Base-by-base conservation (phyloP, 2,888 invertebrate genomes). In the Arrhopalites spinosus region DNA sequence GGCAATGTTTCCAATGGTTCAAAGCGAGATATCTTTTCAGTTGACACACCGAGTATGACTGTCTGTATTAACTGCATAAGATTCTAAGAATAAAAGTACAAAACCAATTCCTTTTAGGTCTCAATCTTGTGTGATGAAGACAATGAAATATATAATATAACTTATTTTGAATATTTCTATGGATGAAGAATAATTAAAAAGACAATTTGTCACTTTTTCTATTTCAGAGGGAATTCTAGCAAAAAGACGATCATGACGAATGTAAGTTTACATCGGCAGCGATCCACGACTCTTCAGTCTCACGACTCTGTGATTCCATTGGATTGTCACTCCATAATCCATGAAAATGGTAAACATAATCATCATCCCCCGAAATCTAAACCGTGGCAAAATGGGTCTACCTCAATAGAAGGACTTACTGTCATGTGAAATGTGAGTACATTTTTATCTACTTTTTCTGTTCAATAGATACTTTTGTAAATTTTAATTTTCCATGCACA, bases 161-260 rank as follows among this genome's bases (percentile, higher is more conserved):
- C n/a, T n/a, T n/a, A n/a, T n/a, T n/a, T n/a, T n/a, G n/a, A n/a
- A n/a, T n/a, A n/a, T 66, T 66, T 27, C 29, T 45, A 36, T 56
- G 53, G 5, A 20, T 71, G 30, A 56, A 56, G 17, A 2, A 20
- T 13, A 23, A 56, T 47, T 53, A 7, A 23, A 20, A 56, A 56
- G 20, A 23, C n/a, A 3, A 15, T 15, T 71, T 47, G 25, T 64
- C 43, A 27, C n/a, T n/a, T n/a, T n/a, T 50, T 27, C 11, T 2
- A 68, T 73, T 76, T 30, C 78, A 81, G 81, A 77, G 79, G 79
- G 63, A 77, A 78, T 61, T 81, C 80, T 68, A 80, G 80, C 75
- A 78, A 80, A 70, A 76, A 80, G 66, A 81, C 80, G n/a, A 75
- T 80, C 47, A 69, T 81, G 77, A 81, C 80, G 50, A 81, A 79